Percentiles rank a stretch among this genome's conserved stretches.
phyloP scores from a whole-genome alignment of 2,113 vertebrate species.

The Chionomys nivalis region DNA sequence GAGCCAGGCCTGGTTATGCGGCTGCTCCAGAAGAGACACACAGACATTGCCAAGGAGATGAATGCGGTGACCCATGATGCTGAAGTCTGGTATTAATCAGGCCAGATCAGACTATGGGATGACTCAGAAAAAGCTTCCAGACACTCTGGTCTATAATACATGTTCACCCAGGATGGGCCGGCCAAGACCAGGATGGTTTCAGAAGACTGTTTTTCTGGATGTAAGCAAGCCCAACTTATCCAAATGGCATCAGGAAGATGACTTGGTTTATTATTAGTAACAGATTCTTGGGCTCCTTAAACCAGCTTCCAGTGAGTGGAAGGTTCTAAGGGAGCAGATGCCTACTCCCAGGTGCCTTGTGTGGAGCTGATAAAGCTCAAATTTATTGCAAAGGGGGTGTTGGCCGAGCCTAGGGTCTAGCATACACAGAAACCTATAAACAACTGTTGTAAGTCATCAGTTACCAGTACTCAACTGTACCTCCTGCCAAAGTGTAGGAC shows the following conservation, averaged over 20 bases:
- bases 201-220: background rate
- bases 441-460: background rate
- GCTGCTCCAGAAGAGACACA: background rate
- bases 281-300: background rate
- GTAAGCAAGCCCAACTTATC: background rate
- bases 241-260: constrained; percentile 13
- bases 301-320: background rate
- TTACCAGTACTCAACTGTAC: background rate
- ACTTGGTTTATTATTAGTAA: constrained; percentile 50
- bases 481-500: background rate
- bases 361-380: background rate
- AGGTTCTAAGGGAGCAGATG: background rate
- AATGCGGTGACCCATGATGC: background rate
- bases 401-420: background rate
- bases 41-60: constrained; percentile 21
- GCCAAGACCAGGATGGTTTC: background rate
- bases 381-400: background rate
- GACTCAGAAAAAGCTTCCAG: background rate
- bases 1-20: background rate
- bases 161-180: background rate
- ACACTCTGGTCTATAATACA: background rate
- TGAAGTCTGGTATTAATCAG: background rate
- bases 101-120: background rate
- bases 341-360: background rate
- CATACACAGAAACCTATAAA: background rate